Evolutionary conservation across 1,140 invertebrate species (phyloP).

Genomic region (Conopomorpha cramerella): DNA sequence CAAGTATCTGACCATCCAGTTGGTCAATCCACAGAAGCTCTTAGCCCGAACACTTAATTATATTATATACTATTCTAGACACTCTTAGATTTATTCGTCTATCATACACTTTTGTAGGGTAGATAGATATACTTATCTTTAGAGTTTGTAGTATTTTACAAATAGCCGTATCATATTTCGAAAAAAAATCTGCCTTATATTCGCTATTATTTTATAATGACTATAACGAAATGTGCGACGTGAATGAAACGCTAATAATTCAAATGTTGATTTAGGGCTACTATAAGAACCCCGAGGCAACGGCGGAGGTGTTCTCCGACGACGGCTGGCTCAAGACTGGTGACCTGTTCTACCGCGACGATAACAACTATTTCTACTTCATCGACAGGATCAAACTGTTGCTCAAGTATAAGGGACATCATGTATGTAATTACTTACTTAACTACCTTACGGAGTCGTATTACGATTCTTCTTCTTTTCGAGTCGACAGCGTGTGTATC

Average conservation of each 20-base stretch:
- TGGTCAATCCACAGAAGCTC: too few species aligned
- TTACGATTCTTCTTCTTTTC: too few species aligned
- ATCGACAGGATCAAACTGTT: constrained; percentile 73
- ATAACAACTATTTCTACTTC: constrained; percentile 65
- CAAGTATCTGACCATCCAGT: too few species aligned
- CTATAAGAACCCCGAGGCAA: constrained; percentile 64
- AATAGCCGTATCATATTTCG: neutral
- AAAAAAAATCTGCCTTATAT: neutral
- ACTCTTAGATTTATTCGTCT: neutral
- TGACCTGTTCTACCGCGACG: constrained; percentile 73
- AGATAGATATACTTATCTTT: neutral
- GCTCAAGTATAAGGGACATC: constrained; percentile 72
- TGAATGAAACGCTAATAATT: too few species aligned
- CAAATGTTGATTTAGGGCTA: too few species aligned
- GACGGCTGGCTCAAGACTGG: constrained; percentile 78
- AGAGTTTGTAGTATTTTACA: neutral
- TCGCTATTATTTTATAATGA: too few species aligned
- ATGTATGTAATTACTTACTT: constrained; percentile 46
- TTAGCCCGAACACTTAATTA: too few species aligned
- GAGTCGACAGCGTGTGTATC: too few species aligned
- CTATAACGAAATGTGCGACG: too few species aligned
- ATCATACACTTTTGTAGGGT: neutral
- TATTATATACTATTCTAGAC: too few species aligned
- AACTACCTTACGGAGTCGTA: too few species aligned
- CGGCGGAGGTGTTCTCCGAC: constrained; percentile 63